A percentile compares a stretch with the other conserved stretches of the same genome.
Evolutionary conservation across 2,113 vertebrate genomes (phyloP).

Genomic region (Telmatochromis bifrenatus): DNA sequence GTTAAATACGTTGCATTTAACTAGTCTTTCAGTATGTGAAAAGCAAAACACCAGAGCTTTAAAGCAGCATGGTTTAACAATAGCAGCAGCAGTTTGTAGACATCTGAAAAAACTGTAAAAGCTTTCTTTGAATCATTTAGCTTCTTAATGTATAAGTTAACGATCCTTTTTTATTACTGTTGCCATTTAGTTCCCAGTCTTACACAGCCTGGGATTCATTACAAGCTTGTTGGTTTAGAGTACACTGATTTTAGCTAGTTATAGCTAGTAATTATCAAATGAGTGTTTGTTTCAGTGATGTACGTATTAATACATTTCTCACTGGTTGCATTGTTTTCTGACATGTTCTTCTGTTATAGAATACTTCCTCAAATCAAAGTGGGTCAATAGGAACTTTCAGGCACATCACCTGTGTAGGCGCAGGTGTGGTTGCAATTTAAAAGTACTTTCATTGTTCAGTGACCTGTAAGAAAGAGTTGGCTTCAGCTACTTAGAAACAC

Average conservation of each 20-base stretch:
- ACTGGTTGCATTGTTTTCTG: neutral
- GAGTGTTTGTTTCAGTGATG: neutral
- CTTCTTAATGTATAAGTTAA: neutral
- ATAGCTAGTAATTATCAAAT: neutral
- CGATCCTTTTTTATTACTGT: neutral
- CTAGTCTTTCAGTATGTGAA: neutral
- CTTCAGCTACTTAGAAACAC: conserved; percentile 4
- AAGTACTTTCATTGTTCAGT: neutral
- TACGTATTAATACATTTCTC: neutral
- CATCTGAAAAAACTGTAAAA: neutral
- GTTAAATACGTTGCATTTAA: neutral
- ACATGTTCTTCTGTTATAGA: neutral
- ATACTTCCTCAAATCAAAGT: neutral
- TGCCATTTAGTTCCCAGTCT: neutral
- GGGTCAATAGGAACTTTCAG: neutral
- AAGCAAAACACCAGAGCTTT: neutral
- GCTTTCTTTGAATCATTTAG: neutral
- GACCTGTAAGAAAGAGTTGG: neutral
- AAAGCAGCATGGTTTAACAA: neutral
- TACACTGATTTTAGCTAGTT: neutral
- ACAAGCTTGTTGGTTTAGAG: neutral
- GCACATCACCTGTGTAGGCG: neutral
- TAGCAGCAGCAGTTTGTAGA: neutral
- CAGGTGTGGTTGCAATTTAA: neutral
- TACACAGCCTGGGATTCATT: neutral